Evolutionary conservation across 2,113 vertebrate species (phyloP).

Genomic region (rabbit (Oryctolagus cuniculus)): mOryCun1.1 NC_091451.1:11106001-11106500

Average conservation of each 20-base stretch:
- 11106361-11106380: background rate
- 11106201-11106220: background rate
- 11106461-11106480: slow-evolving; percentile 98
- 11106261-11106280: background rate
- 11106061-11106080: background rate
- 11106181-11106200: background rate
- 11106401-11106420: slow-evolving; percentile 89
- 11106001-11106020: background rate
- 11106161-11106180: background rate
- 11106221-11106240: background rate
- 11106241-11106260: background rate
- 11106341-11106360: background rate
- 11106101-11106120: background rate
- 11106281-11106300: background rate
- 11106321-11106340: background rate
- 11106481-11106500: slow-evolving; percentile 91
- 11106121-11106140: slow-evolving; percentile 1
- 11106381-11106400: background rate
- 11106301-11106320: accelerated
- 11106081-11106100: background rate
- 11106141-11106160: background rate
- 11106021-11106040: background rate
- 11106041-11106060: background rate
- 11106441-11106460: slow-evolving; percentile 97
- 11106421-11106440: slow-evolving; percentile 99